A percentile compares a stretch with the other conserved stretches of the same genome.
Evolutionary conservation across 1,140 invertebrate genomes (phyloP).

Genomic region (Sminthurides bifidus): DNA sequence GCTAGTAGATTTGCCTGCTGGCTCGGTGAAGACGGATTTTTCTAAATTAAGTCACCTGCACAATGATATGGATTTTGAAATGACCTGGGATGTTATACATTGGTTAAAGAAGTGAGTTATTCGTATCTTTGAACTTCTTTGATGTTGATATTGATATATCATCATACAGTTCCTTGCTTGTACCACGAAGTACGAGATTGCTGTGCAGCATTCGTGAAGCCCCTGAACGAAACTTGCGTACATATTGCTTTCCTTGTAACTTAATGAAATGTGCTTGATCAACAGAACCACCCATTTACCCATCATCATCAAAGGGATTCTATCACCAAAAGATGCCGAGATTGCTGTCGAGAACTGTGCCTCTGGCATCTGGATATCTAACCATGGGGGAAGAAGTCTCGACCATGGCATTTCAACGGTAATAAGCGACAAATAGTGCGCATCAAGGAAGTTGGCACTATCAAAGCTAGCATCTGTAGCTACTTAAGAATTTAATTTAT

Average conservation of each 20-base stretch:
- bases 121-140: too few relatives aligned
- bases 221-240: too few relatives aligned
- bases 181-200: too few relatives aligned
- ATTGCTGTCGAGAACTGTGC: slow-evolving; percentile 59
- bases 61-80: not conserved
- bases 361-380: slow-evolving; percentile 68
- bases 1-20: not conserved
- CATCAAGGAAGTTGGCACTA: not conserved
- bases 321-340: slow-evolving; percentile 73
- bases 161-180: too few relatives aligned
- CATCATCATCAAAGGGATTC: slow-evolving; percentile 76
- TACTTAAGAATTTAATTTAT: slow-evolving; percentile 32
- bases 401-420: slow-evolving; percentile 4
- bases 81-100: slow-evolving; percentile 15
- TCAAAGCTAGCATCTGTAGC: not conserved
- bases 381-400: slow-evolving; percentile 8
- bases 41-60: slow-evolving; percentile 1
- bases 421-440: not conserved
- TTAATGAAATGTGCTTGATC: too few relatives aligned
- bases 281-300: slow-evolving; percentile 44
- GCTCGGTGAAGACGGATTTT: not conserved
- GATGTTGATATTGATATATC: too few relatives aligned
- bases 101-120: slow-evolving; percentile 14
- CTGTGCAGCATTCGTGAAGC: too few relatives aligned
- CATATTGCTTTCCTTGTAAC: too few relatives aligned